phyloP scores from a whole-genome alignment of 2,888 invertebrate species.

The Nephrotoma guestfalica region DNA sequence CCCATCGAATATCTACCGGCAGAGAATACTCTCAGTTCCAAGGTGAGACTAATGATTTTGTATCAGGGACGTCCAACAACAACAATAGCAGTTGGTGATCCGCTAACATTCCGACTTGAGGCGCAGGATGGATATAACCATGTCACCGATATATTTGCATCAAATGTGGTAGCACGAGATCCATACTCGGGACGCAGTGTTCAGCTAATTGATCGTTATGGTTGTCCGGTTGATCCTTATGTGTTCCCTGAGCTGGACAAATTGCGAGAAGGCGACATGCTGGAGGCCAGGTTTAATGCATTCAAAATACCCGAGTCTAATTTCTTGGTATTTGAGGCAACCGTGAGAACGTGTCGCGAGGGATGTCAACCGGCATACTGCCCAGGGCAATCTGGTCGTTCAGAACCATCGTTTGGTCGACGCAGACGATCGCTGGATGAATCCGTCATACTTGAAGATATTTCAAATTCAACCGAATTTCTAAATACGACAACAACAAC shows the following conservation, averaged over 20 bases:
- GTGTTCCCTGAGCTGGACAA: constrained; percentile 85
- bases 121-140: constrained; percentile 82
- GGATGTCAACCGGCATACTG: constrained; percentile 86
- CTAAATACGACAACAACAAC: neutral
- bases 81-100: constrained; percentile 86
- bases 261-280: constrained; percentile 67
- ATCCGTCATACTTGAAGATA: constrained; percentile 15
- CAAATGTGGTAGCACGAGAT: constrained; percentile 83
- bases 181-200: constrained; percentile 84
- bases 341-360: constrained; percentile 74
- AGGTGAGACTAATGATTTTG: constrained; percentile 66
- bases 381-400: constrained; percentile 60
- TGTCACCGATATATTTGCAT: constrained; percentile 80
- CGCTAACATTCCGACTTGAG: constrained; percentile 75
- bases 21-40: constrained; percentile 78
- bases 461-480: constrained; percentile 16
- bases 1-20: constrained; percentile 87
- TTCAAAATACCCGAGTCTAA: constrained; percentile 92
- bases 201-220: constrained; percentile 76
- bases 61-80: constrained; percentile 86
- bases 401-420: constrained; percentile 69
- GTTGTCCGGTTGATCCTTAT: constrained; percentile 81
- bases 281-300: constrained; percentile 84
- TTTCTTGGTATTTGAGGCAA: constrained; percentile 85
- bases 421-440: constrained; percentile 40